Evolutionary conservation across 2,113 vertebrate species (phyloP).

Genomic region (Apodemus sylvaticus): DNA sequence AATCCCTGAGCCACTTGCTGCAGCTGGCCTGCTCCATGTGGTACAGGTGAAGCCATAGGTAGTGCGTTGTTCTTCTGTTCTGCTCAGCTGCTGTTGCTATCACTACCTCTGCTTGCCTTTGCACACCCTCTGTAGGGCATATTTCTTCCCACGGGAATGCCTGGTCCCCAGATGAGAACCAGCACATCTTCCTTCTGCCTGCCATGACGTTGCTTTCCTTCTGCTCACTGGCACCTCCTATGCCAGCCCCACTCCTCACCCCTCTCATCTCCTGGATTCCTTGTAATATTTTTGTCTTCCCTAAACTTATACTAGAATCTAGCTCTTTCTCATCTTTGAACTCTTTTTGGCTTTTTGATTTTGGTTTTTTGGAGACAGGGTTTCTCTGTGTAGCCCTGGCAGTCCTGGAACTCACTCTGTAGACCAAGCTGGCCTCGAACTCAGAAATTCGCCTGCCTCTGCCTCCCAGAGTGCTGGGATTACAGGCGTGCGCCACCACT

Average conservation of each 20-base stretch:
- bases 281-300: background rate
- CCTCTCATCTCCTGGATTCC: background rate
- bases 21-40: background rate
- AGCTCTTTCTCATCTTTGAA: background rate
- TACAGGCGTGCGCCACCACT: no score
- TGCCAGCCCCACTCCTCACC: no score
- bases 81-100: background rate
- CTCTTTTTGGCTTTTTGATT: background rate
- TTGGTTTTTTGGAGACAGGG: no score
- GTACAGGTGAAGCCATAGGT: no score
- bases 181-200: background rate
- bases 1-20: rapidly evolving
- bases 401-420: no score
- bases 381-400: no score
- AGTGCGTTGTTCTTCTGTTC: rapidly evolving
- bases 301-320: background rate
- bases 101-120: no score
- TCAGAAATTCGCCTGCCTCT: no score
- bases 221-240: rapidly evolving
- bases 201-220: rapidly evolving
- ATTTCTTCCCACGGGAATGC: background rate
- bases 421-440: no score
- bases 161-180: rapidly evolving
- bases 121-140: rapidly evolving
- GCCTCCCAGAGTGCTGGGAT: no score